A percentile compares a stretch with the other conserved stretches of the same genome.
Conservation (phyloP, 2,797 vertebrate species). For the Myioborus miniatus region DNA sequence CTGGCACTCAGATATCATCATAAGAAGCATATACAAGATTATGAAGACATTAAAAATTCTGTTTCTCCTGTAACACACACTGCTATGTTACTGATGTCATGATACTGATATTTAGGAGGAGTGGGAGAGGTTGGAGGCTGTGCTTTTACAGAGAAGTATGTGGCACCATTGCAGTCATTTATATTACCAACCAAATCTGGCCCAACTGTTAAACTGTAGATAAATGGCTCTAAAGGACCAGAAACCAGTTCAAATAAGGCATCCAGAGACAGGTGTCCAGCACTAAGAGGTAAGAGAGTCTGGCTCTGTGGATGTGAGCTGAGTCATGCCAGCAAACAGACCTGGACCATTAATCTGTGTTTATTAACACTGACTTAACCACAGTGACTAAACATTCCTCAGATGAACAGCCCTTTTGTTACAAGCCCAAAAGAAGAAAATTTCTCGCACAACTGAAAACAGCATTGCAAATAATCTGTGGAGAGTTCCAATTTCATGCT, state of each 20-base stretch:
- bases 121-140: not conserved
- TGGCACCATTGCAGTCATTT: not conserved
- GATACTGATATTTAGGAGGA: not conserved
- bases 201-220: not conserved
- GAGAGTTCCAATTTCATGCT: not conserved
- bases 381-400: not conserved
- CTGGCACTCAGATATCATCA: not conserved
- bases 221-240: not conserved
- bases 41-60: not conserved
- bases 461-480: not conserved
- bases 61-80: not conserved
- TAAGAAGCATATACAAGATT: not conserved
- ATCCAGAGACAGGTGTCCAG: not conserved
- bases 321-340: not conserved
- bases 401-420: not conserved
- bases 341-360: not conserved
- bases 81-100: not conserved
- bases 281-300: not conserved
- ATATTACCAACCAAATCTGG: not conserved
- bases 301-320: not conserved
- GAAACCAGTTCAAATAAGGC: not conserved
- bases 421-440: not conserved
- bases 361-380: not conserved
- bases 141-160: not conserved
- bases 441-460: not conserved